These are phyloP conservation scores for Hoplodrina ambigua DNA, from an alignment of 2,888 invertebrate genomes.

Conservation along the genomic window DNA sequence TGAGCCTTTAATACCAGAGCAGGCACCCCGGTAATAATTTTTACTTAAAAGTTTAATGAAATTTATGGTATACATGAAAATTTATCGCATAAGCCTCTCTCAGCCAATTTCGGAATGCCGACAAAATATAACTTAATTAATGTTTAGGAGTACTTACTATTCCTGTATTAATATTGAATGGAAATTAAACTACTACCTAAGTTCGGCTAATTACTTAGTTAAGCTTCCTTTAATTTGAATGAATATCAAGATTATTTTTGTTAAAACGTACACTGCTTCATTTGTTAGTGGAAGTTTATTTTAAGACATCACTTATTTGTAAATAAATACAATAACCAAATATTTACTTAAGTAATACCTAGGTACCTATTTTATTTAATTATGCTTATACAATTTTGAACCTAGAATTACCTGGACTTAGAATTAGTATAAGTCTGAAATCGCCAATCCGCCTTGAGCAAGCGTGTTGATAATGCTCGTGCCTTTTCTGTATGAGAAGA, in stretches of 20 bases:
- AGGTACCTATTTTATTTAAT: too few species aligned
- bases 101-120: conserved; percentile 57
- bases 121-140: conserved; percentile 59
- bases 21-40: conserved; percentile 65
- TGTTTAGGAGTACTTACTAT: conserved; percentile 39
- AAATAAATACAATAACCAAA: not conserved
- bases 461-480: too few species aligned
- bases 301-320: not conserved
- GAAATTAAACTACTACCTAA: conserved; percentile 6
- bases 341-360: not conserved
- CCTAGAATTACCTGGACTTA: too few species aligned
- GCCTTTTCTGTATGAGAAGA: too few species aligned
- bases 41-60: conserved; percentile 70
- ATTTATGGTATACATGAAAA: conserved; percentile 71
- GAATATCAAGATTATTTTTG: conserved; percentile 9
- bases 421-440: too few species aligned
- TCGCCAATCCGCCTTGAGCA: too few species aligned
- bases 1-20: conserved; percentile 53
- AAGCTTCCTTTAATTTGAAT: not conserved
- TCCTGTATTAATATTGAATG: conserved; percentile 38
- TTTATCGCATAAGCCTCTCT: conserved; percentile 68
- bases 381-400: too few species aligned
- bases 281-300: not conserved
- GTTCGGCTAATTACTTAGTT: conserved; percentile 10
- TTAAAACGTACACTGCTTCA: not conserved